These are phyloP conservation scores for Orchesella cincta DNA, from an alignment of 1,140 invertebrate species.

Conservation along the genomic window DNA sequence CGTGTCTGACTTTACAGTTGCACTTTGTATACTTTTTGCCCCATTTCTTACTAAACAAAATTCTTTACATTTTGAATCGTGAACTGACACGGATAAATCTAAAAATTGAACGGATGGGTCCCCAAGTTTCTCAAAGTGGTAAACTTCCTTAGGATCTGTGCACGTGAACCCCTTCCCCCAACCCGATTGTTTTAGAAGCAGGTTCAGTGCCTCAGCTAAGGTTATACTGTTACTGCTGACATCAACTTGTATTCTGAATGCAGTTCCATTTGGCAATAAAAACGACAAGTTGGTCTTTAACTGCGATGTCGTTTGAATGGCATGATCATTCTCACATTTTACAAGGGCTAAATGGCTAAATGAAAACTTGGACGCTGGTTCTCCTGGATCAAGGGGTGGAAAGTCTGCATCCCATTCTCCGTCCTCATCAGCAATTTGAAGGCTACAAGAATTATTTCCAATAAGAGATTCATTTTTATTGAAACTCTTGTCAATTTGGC, in stretches of 20 bases:
- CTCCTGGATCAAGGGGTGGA: slow-evolving; percentile 81
- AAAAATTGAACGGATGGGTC: slow-evolving; percentile 36
- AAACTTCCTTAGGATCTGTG: slow-evolving; percentile 3
- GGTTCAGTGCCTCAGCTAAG: slow-evolving; percentile 39
- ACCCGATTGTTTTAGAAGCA: slow-evolving; percentile 42
- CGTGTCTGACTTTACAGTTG: background rate
- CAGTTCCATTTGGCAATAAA: slow-evolving; percentile 45
- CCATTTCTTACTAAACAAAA: slow-evolving; percentile 50
- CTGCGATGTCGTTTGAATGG: background rate
- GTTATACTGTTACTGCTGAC: slow-evolving; percentile 35
- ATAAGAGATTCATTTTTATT: too few species aligned
- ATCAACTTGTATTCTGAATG: slow-evolving; percentile 4
- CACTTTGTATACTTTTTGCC: slow-evolving; percentile 48
- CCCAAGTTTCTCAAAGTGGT: slow-evolving; percentile 50
- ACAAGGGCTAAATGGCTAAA: slow-evolving; percentile 86
- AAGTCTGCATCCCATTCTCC: slow-evolving; percentile 95
- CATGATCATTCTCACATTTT: slow-evolving; percentile 34
- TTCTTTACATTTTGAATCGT: slow-evolving; percentile 45
- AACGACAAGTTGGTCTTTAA: slow-evolving; percentile 37
- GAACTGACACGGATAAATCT: slow-evolving; percentile 35
- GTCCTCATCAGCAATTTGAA: slow-evolving; percentile 94
- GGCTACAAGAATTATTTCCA: slow-evolving; percentile 60
- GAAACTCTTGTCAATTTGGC: background rate
- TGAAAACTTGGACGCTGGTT: slow-evolving; percentile 88
- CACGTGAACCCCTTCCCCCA: slow-evolving; percentile 30